These are phyloP conservation scores for Champsocephalus esox DNA, from an alignment of 2,797 vertebrate species.

Conservation along the genomic window DNA sequence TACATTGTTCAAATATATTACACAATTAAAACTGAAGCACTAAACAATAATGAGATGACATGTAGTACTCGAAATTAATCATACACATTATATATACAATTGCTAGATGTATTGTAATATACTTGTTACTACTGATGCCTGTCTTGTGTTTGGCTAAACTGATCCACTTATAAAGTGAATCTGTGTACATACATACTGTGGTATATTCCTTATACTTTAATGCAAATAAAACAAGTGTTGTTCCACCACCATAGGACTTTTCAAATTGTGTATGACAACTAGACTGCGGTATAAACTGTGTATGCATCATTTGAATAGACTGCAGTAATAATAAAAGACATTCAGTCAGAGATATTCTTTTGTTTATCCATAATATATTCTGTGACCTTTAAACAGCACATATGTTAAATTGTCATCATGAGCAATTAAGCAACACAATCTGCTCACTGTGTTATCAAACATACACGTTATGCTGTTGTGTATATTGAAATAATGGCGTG, in stretches of 20 bases:
- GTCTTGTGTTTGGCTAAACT: slow-evolving; percentile 23
- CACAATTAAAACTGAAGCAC: slow-evolving; percentile 37
- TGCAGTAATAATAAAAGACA: not conserved
- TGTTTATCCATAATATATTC: slow-evolving; percentile 3
- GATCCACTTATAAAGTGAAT: slow-evolving; percentile 41
- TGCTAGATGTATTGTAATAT: slow-evolving; percentile 15
- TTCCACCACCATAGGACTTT: slow-evolving; percentile 19
- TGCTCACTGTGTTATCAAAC: slow-evolving; percentile 7
- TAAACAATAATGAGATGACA: slow-evolving; percentile 39
- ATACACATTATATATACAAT: slow-evolving; percentile 13
- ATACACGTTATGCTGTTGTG: not conserved
- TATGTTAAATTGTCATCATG: slow-evolving; percentile 10
- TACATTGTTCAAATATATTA: not conserved
- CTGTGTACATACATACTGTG: slow-evolving; percentile 33
- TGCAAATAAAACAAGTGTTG: slow-evolving; percentile 30
- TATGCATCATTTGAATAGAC: slow-evolving; percentile 4
- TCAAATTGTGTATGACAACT: slow-evolving; percentile 14
- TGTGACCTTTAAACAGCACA: slow-evolving; percentile 32
- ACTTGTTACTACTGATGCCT: slow-evolving; percentile 19
- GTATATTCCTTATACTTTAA: slow-evolving; percentile 8
- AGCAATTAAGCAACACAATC: slow-evolving; percentile 7
- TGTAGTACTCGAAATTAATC: slow-evolving; percentile 28
- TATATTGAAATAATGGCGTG: not conserved
- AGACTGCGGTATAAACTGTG: not conserved
- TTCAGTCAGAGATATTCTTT: not conserved